Base-by-base conservation (phyloP, 2,113 vertebrate species). In the Mellivora capensis region DNA sequence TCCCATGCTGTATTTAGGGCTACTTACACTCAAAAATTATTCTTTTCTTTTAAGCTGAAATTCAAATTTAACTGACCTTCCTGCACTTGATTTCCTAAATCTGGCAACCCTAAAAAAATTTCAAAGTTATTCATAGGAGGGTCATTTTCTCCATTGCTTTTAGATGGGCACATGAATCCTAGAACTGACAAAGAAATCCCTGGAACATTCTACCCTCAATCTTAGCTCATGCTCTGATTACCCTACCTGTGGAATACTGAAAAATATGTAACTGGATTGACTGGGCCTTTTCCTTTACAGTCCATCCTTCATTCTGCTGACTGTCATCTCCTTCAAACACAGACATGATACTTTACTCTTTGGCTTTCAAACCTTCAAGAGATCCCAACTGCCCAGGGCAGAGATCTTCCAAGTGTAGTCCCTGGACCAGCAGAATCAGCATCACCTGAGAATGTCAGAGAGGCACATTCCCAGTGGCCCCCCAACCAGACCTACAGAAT, bases 41-140 rank as follows among this genome's bases (percentile, higher is more conserved):
- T 47, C 12, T 27, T 14, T 76, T 27, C 29, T 81, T 94, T 79
- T 23, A 31, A 61, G 34, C 15, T 76, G n/a, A 95, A 57, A 87
- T 80, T 87, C 27, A 94, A 54, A 44, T 91, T 83, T 88, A 76
- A 37, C 34, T 77, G 39, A 71, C 2, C 17, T 47, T 12, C 39
- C 9, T 82, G 39, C 42, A 87, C 64, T 67, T 94, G 59, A 80
- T 90, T 94, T 96, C 27, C 37, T 81, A 79, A 95, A 61, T 87
- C 12, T 86, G 14, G 49, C 18, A 59, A 67, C 3, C 0, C 39
- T 67, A 91, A 86, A 62, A 62, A 44, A 61, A 79, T 69, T 57
- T 37, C 15, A 90, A 42, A 69, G 15, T 11, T 57, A 87, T 71
- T 72, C 39, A 77, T 62, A 91, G 9, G 23, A 62, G 25, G 7